Percentiles rank a stretch among this genome's conserved stretches.
phyloP scores from a whole-genome alignment of 2,888 invertebrate species.

The Hypomecis punctinalis region DNA sequence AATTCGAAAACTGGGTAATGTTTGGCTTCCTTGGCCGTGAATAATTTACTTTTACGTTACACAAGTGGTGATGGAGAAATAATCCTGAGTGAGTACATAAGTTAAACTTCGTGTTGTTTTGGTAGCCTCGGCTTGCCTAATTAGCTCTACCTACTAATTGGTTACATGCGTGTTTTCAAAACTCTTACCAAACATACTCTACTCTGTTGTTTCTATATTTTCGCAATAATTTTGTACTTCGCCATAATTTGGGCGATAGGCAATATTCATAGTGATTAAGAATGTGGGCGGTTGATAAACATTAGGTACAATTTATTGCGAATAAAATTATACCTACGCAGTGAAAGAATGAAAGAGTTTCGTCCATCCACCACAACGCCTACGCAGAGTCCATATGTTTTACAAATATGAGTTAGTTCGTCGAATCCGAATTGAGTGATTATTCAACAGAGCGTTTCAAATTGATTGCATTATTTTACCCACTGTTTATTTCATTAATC shows the following conservation, averaged over 20 bases:
- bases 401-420: constrained; percentile 6
- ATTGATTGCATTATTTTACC: neutral
- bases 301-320: neutral
- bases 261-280: neutral
- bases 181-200: neutral
- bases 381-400: constrained; percentile 8
- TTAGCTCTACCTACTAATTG: too few relatives aligned
- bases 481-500: neutral
- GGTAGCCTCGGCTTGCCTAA: too few relatives aligned
- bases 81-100: neutral
- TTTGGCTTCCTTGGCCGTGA: constrained; percentile 20
- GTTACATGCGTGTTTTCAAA: neutral
- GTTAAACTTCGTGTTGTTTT: too few relatives aligned
- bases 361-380: constrained; percentile 22
- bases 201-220: neutral
- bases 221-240: neutral
- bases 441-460: neutral
- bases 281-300: constrained; percentile 17
- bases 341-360: constrained; percentile 6
- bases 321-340: neutral
- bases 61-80: constrained; percentile 16
- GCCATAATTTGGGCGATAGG: neutral
- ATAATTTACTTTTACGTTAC: constrained; percentile 13
- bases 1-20: constrained; percentile 17
- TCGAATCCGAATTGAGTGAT: neutral